Base-by-base conservation (phyloP, 2,113 vertebrate species). In the Mobula hypostoma region DNA sequence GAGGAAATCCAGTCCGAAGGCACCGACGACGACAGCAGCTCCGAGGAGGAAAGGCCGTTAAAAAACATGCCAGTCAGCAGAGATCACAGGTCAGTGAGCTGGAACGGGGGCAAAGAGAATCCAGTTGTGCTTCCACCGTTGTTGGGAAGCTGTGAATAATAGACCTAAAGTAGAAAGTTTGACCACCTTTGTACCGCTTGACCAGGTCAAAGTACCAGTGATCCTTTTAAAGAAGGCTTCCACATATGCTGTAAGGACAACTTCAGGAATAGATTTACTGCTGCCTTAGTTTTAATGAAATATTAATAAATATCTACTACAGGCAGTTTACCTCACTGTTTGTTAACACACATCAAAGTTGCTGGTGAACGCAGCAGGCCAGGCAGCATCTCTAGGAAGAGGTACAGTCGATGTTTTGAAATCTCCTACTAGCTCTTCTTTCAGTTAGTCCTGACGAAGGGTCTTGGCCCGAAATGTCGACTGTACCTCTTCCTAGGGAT, bases 1-100 rank as follows among this genome's bases (percentile, higher is more conserved):
- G 98, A 98, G 94, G 98, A 98, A 94, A 97, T 99, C 95, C 98
- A 99, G 96, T 99, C 98, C 0, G 99, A 99, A 80, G 99, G 98
- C 95, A 99, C 98, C 0, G 99, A 99, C 0, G 98, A 99, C 8
- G 98, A 99, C 0, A 98, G 99, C 96, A 98, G 98, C 95, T 99
- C 98, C 87, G 99, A 98, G 0, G 99, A 98, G 17, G 99, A 98
- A 95, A 97, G 97, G 0, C 96, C 98, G 0, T 96, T 97, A 83
- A 99, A 99, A 96, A 97, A 97, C 2, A 98, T 98, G 95, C 97
- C 98, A 0, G 96, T 97, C 78, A 98, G 97, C 95, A 95, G 98
- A 6, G 98, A 99, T 95, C 98, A 98, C 96, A 98, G 99, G 99
- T 99, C 96, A 96, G 96, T 77, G 74, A 58, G 56, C 72, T 94